These are phyloP conservation scores for Polypterus bichir DNA, from an alignment of 2,113 vertebrate species.

Conservation along the genomic window DNA sequence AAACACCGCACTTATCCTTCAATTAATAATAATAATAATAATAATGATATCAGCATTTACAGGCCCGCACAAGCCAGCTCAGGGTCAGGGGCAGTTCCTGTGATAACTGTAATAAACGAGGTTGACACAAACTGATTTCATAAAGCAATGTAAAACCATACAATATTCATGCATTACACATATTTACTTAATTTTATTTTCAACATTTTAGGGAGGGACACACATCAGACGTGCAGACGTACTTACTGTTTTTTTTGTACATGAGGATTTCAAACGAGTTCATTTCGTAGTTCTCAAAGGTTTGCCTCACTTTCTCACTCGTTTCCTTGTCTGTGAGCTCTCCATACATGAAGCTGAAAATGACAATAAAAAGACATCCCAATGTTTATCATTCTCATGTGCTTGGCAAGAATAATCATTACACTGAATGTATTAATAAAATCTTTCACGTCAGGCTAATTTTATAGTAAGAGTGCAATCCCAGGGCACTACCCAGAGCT, in stretches of 20 bases:
- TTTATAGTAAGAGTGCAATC: constrained; percentile 21
- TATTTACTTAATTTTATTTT: too few relatives aligned
- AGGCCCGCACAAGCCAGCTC: too few relatives aligned
- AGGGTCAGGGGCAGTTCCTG: too few relatives aligned
- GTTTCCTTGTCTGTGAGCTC: constrained; percentile 89
- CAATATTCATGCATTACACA: too few relatives aligned
- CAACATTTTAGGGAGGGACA: too few relatives aligned
- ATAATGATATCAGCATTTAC: too few relatives aligned
- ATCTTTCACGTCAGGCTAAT: constrained; percentile 9
- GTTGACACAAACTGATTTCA: too few relatives aligned
- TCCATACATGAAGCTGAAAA: constrained; percentile 87
- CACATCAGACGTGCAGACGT: too few relatives aligned
- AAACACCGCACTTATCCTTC: too few relatives aligned
- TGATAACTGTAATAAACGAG: too few relatives aligned
- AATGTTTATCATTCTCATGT: not conserved
- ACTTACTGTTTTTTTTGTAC: constrained; percentile 98
- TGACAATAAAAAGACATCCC: constrained; percentile 3
- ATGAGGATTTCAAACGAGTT: constrained; percentile 94
- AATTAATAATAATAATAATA: too few relatives aligned
- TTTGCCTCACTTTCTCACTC: constrained; percentile 74
- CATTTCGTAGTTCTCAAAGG: constrained; percentile 90
- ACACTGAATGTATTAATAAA: not conserved
- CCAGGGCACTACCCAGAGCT: constrained; percentile 24
- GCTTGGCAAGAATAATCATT: not conserved
- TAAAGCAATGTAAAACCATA: too few relatives aligned